These are phyloP conservation scores for Danio choprae DNA, from an alignment of 2,797 vertebrate genomes.

Conservation along the genomic window DNA sequence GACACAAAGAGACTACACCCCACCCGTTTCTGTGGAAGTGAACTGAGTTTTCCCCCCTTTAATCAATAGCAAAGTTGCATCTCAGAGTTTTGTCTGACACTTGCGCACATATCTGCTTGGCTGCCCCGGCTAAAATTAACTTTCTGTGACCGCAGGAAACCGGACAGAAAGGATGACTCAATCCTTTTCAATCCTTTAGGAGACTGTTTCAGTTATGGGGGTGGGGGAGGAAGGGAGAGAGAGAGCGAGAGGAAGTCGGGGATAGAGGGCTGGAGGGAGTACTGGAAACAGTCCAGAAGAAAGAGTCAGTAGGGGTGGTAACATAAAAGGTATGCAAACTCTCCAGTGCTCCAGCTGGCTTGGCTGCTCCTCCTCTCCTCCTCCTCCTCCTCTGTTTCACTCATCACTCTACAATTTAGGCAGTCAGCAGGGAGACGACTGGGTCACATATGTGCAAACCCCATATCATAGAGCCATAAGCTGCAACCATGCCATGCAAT, in stretches of 20 bases:
- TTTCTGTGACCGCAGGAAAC: constrained; percentile 67
- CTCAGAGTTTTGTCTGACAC: constrained; percentile 18
- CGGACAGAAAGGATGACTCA: constrained; percentile 65
- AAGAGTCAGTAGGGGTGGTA: constrained; percentile 55
- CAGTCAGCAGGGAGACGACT: constrained; percentile 31
- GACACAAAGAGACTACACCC: constrained; percentile 59
- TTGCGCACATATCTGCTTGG: background rate
- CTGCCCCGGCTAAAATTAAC: constrained; percentile 63
- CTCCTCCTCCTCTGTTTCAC: constrained; percentile 35
- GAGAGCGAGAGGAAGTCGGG: constrained; percentile 54
- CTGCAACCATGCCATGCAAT: background rate
- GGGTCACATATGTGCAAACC: constrained; percentile 31
- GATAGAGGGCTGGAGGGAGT: constrained; percentile 46
- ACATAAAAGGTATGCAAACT: constrained; percentile 62
- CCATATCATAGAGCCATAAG: constrained; percentile 2
- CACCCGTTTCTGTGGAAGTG: constrained; percentile 33
- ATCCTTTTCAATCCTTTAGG: constrained; percentile 60
- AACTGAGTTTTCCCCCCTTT: background rate
- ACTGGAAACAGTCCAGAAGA: constrained; percentile 39
- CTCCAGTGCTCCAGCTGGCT: constrained; percentile 59
- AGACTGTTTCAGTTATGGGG: constrained; percentile 55
- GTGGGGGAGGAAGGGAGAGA: constrained; percentile 58
- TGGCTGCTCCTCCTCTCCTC: constrained; percentile 45
- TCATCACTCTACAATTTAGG: constrained; percentile 51
- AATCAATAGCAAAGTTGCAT: background rate